Base-by-base conservation (phyloP, 2,797 vertebrate genomes). In the Psittacula echo region DNA sequence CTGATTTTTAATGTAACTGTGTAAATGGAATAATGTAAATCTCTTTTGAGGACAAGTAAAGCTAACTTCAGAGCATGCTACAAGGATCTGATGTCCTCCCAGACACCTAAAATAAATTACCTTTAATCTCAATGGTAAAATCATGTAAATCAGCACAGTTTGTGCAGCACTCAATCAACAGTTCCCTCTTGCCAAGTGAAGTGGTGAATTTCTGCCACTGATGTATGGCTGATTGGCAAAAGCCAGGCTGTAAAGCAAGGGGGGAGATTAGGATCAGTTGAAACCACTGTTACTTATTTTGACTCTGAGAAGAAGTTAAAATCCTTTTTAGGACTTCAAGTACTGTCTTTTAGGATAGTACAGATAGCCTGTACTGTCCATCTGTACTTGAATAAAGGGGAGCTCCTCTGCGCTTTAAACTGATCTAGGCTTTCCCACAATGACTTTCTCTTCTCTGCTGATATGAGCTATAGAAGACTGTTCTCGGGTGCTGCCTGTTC, bases 21-120 rank as follows among this genome's bases (percentile, higher is more conserved):
- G 72, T 87, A 94, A 96, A 93, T 92, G 51, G 66, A 95, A 93
- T 94, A 83, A 95, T 94, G 95, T 94, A 54, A 39, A 10, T 87
- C 86, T 90, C 76, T 76, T 88, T 54, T 91, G 65, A 92, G 91
- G 76, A 89, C 50, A 75, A 58, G 67, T 77, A 87, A 95, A 94
- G 73, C 64, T 91, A 96, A 92, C 74, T 94, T 93, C 68, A 80
- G 74, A 83, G 51, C 79, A 75, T 37, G 54, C 24, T 88, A 48
- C 74, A 82, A 87, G 58, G 53, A 83, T 54, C 50, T 84, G 53
- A 77, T 81, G 77, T 26, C 37, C 27, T 95, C 76, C 58, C n/a
- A 77, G 45, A 61, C 61, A 94, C 85, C 64, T 71, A 90, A 95
- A 96, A 93, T 72, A 83, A 87, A 95, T 66, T 77, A 47, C 16